phyloP scores from a whole-genome alignment of 1,140 invertebrate genomes.

The Ceratina calcarata region DNA sequence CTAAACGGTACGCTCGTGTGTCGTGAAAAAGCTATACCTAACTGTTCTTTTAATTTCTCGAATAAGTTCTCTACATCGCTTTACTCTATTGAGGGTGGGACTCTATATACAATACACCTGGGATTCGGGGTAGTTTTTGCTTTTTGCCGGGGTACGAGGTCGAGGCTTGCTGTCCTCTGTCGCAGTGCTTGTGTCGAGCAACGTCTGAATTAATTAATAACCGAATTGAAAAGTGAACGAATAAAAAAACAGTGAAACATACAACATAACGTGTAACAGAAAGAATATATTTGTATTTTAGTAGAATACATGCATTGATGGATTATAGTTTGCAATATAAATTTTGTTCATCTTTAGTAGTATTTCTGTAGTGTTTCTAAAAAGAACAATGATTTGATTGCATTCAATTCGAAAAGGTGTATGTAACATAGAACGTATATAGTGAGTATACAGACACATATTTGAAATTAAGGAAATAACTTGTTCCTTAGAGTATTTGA shows the following conservation, averaged over 20 bases:
- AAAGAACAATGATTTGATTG: too few species aligned
- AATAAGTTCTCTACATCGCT: constrained; percentile 20
- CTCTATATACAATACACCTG: constrained; percentile 39
- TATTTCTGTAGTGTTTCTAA: too few species aligned
- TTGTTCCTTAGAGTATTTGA: too few species aligned
- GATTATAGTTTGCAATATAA: too few species aligned
- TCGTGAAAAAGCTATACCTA: constrained; percentile 11
- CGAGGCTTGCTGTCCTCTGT: constrained; percentile 43
- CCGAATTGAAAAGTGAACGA: neutral
- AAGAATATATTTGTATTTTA: too few species aligned
- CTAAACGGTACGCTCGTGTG: constrained; percentile 36
- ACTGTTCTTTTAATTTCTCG: neutral
- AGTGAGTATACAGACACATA: too few species aligned
- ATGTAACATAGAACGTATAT: too few species aligned
- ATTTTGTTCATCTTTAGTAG: too few species aligned
- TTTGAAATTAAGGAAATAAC: too few species aligned
- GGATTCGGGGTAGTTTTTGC: constrained; percentile 26
- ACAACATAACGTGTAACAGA: neutral
- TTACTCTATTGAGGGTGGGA: constrained; percentile 7
- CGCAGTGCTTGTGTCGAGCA: constrained; percentile 14
- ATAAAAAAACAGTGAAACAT: neutral
- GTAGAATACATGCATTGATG: too few species aligned
- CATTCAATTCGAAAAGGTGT: too few species aligned
- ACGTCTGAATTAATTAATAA: constrained; percentile 11
- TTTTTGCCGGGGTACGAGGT: constrained; percentile 54